These are phyloP conservation scores for Colletes gigas DNA, from an alignment of 1,140 invertebrate genomes.

Conservation along the genomic window DNA sequence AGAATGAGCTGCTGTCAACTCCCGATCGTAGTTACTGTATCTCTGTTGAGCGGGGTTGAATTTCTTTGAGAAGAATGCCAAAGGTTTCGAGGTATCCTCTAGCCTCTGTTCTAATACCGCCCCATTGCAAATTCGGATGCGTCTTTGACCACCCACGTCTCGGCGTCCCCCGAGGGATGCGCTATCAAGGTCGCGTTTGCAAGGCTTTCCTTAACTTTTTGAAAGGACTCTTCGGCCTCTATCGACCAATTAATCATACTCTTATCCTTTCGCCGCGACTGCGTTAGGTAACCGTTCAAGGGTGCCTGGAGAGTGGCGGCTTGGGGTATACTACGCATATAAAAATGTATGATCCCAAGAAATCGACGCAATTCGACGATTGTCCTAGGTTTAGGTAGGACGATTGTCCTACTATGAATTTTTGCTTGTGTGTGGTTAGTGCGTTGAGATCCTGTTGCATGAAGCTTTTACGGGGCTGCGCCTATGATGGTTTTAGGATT, in stretches of 20 bases:
- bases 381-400: neutral
- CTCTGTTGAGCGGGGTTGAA: neutral
- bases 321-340: neutral
- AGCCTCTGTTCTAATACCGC: neutral
- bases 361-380: neutral
- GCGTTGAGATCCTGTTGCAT: no score
- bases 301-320: neutral
- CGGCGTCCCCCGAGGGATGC: neutral
- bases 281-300: neutral
- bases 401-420: no score
- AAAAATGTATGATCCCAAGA: conserved; percentile 13
- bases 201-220: neutral
- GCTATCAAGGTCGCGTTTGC: neutral
- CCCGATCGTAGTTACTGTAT: conserved; percentile 10
- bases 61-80: neutral
- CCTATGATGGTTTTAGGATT: no score
- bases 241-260: neutral
- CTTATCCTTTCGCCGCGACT: neutral
- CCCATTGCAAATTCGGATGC: neutral
- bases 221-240: neutral
- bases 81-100: neutral
- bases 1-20: neutral
- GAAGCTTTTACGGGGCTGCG: no score
- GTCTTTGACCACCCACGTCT: neutral
- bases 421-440: no score